Evolutionary conservation across 2,797 vertebrate species (phyloP).

Genomic region (Rhincodon typus): DNA sequence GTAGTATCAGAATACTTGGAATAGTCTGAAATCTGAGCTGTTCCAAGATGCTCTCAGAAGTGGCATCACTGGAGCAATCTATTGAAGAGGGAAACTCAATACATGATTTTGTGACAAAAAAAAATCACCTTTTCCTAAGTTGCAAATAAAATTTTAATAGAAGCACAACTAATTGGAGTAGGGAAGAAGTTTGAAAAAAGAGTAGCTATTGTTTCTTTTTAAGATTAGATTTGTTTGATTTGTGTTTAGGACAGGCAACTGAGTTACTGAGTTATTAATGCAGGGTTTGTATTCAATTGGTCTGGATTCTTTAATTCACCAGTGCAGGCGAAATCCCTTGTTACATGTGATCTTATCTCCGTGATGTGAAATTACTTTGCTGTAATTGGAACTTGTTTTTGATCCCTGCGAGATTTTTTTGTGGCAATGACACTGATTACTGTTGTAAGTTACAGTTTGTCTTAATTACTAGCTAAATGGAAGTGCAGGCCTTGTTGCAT

Average conservation of each 20-base stretch:
- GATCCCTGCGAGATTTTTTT: background rate
- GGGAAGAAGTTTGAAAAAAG: background rate
- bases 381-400: background rate
- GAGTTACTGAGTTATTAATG: background rate
- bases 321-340: background rate
- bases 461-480: background rate
- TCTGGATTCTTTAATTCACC: background rate
- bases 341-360: background rate
- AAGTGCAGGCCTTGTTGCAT: background rate
- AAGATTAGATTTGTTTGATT: background rate
- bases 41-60: background rate
- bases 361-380: background rate
- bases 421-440: background rate
- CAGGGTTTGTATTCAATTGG: background rate
- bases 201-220: background rate
- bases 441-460: background rate
- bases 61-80: background rate
- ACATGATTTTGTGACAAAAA: background rate
- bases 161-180: background rate
- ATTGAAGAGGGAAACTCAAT: background rate
- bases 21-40: background rate
- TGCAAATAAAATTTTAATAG: background rate
- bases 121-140: background rate
- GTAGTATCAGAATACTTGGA: background rate
- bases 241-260: background rate